Evolutionary conservation across 92 coral and sea anemone species (phyloP).

Genomic region (Zoanthus solanderi): DNA sequence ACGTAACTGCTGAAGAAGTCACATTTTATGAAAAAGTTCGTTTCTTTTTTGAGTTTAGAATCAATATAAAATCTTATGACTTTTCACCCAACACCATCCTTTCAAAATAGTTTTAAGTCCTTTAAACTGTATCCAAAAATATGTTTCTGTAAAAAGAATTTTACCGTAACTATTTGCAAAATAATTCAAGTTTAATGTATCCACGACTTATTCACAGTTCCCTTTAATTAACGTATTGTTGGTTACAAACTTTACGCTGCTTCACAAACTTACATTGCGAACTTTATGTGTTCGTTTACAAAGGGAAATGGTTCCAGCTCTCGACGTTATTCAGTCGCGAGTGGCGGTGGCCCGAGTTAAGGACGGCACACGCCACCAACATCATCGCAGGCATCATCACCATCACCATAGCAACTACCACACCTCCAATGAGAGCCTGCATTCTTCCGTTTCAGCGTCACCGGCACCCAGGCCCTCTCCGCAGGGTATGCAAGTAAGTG

Average conservation of each 20-base stretch:
- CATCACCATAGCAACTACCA: conserved; percentile 79
- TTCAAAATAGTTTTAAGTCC: too few species aligned
- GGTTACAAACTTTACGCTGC: background rate
- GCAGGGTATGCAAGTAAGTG: conserved; percentile 39
- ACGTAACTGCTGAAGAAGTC: too few species aligned
- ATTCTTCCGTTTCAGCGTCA: conserved; percentile 85
- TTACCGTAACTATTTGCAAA: too few species aligned
- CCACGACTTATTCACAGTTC: too few species aligned
- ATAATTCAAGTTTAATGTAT: too few species aligned
- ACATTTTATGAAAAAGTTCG: too few species aligned
- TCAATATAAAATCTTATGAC: too few species aligned
- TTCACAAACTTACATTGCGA: background rate
- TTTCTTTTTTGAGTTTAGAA: too few species aligned
- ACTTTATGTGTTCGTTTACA: background rate
- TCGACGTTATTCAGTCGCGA: conserved; percentile 86
- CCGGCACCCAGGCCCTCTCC: conserved; percentile 60
- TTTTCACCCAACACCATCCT: too few species aligned
- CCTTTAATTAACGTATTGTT: too few species aligned
- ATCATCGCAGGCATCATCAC: conserved; percentile 87
- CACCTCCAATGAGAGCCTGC: conserved; percentile 79
- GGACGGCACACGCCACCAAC: conserved; percentile 70
- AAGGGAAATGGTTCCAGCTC: conserved; percentile 86
- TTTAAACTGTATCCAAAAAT: too few species aligned
- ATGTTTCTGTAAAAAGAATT: too few species aligned
- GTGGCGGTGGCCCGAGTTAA: conserved; percentile 86